A percentile compares a stretch with the other conserved stretches of the same genome.
Conservation (phyloP, 2,797 vertebrate species). For the Peromyscus attwateri region DNA sequence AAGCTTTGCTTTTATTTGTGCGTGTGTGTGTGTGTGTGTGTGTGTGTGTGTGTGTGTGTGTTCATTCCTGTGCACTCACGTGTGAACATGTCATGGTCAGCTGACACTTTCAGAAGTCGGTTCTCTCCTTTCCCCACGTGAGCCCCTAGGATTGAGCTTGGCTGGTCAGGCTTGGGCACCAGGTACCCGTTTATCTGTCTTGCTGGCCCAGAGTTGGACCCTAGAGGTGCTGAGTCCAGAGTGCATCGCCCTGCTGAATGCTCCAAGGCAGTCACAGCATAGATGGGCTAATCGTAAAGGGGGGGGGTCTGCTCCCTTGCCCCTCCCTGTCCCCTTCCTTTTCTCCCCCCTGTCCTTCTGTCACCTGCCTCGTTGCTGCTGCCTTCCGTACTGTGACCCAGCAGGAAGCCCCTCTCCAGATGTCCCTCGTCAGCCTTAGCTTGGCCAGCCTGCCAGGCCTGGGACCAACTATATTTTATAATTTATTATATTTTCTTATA, state of each 20-base stretch:
- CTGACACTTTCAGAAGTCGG: not conserved
- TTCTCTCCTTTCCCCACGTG: not conserved
- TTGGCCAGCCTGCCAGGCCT: not conserved
- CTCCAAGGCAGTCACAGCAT: no score
- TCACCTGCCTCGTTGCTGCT: not conserved
- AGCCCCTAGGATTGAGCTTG: not conserved
- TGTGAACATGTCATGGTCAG: not conserved
- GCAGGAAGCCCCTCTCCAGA: not conserved
- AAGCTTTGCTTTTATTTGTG: not conserved
- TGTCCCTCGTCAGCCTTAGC: no score
- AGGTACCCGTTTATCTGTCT: not conserved
- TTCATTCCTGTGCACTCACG: no score
- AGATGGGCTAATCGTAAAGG: not conserved
- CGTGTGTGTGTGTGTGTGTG: no score
- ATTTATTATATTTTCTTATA: not conserved
- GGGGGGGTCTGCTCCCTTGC: no score
- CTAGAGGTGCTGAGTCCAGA: not conserved
- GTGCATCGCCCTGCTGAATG: not conserved
- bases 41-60: no score
- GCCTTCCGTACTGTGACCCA: not conserved
- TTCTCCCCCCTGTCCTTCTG: no score
- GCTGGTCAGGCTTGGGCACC: not conserved
- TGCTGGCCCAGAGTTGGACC: not conserved
- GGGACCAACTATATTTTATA: not conserved
- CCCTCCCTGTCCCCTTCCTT: not conserved